phyloP scores from a whole-genome alignment of 2,888 invertebrate species.

The Sepioteuthis lessoniana region DNA sequence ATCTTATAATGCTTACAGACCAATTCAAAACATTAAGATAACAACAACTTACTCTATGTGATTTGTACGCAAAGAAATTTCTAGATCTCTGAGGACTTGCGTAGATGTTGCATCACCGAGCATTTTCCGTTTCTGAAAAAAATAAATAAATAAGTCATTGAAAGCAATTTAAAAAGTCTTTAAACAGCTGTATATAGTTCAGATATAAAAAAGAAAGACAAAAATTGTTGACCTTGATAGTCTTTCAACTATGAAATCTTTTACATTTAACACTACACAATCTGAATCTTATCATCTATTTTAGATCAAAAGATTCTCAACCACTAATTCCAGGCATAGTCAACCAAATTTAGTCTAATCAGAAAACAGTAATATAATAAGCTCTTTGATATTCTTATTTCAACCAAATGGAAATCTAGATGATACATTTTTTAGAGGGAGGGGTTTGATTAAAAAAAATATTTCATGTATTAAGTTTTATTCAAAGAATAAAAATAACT shows the following conservation, averaged over 20 bases:
- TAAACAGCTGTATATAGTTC: neutral
- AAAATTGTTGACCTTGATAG: neutral
- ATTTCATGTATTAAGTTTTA: too few species aligned
- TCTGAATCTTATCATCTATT: neutral
- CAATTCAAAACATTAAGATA: neutral
- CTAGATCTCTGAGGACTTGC: conserved; percentile 96
- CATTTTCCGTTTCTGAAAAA: conserved; percentile 93
- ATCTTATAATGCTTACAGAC: neutral
- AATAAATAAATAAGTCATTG: conserved; percentile 51
- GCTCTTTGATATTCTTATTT: neutral
- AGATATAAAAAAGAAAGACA: neutral
- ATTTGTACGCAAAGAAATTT: conserved; percentile 98
- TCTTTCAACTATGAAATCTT: neutral
- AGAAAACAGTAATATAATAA: neutral
- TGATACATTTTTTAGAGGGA: neutral
- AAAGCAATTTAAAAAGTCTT: neutral
- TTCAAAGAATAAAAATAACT: too few species aligned
- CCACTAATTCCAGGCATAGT: neutral
- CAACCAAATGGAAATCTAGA: neutral
- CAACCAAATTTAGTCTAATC: neutral
- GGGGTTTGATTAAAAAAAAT: too few species aligned
- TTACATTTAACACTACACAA: neutral
- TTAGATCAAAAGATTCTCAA: neutral
- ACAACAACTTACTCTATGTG: conserved; percentile 91
- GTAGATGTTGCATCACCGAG: conserved; percentile 96